These are phyloP conservation scores for Monoplex corrugatus DNA, from an alignment of 2,888 invertebrate species.

Conservation along the genomic window DNA sequence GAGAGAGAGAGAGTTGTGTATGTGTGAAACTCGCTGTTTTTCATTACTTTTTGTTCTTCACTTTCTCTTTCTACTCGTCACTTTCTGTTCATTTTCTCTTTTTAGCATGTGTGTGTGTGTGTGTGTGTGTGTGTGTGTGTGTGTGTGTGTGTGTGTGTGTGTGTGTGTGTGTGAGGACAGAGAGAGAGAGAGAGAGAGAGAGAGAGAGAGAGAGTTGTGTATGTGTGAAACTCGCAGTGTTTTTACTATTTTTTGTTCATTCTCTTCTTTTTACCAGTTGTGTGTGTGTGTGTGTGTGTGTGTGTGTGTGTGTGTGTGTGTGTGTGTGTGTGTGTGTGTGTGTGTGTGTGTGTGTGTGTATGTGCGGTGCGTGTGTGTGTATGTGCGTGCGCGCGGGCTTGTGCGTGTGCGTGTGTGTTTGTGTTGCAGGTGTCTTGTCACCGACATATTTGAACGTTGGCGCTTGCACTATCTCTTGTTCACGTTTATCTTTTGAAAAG, in stretches of 20 bases:
- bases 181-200: neutral
- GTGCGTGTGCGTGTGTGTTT: neutral
- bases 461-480: too few species aligned
- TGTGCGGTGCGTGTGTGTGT: neutral
- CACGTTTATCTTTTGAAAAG: too few species aligned
- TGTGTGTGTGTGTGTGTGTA: neutral
- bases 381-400: too few species aligned
- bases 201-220: too few species aligned
- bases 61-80: neutral
- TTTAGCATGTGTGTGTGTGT: too few species aligned
- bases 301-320: conserved; percentile 15
- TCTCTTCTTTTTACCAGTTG: neutral
- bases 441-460: too few species aligned
- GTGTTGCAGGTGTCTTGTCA: too few species aligned
- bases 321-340: conserved; percentile 4
- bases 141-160: conserved; percentile 1
- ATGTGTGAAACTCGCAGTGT: too few species aligned
- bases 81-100: too few species aligned
- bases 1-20: neutral
- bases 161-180: neutral
- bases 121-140: neutral
- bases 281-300: neutral
- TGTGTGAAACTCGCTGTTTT: too few species aligned
- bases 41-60: neutral
- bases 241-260: too few species aligned